phyloP scores from a whole-genome alignment of 2,113 vertebrate genomes.

The Rhinoderma darwinii region DNA sequence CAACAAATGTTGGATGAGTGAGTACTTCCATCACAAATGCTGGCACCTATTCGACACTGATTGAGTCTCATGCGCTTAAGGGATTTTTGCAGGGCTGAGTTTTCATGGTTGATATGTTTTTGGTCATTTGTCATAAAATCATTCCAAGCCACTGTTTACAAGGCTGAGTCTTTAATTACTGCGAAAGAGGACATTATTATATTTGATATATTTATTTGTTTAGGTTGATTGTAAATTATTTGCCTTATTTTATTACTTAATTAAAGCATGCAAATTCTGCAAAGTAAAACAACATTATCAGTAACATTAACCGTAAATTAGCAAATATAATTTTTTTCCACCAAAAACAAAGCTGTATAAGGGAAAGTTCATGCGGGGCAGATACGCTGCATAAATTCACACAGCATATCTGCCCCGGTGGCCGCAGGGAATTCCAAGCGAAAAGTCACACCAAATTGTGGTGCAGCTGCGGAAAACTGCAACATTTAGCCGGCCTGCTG shows the following conservation, averaged over 20 bases:
- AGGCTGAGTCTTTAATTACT: constrained; percentile 78
- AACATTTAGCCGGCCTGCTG: too few relatives aligned
- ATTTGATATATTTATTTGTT: constrained; percentile 30
- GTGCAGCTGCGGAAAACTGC: too few relatives aligned
- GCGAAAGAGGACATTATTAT: constrained; percentile 29
- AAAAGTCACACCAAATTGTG: too few relatives aligned
- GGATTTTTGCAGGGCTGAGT: constrained; percentile 66
- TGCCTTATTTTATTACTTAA: background rate
- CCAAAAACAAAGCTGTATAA: background rate
- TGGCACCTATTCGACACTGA: constrained; percentile 65
- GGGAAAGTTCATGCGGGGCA: too few relatives aligned
- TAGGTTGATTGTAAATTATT: background rate
- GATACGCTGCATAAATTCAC: too few relatives aligned
- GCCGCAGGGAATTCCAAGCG: too few relatives aligned
- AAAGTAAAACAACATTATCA: background rate
- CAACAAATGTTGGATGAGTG: constrained; percentile 58
- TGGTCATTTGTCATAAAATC: constrained; percentile 79
- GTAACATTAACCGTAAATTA: background rate
- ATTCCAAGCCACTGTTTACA: constrained; percentile 71
- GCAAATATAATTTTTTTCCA: background rate
- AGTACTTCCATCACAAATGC: constrained; percentile 28
- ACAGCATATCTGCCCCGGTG: too few relatives aligned
- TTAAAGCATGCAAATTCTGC: background rate
- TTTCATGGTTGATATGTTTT: constrained; percentile 73
- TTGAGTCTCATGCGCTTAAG: constrained; percentile 73